These are phyloP conservation scores for Tiaroga cobitis DNA, from an alignment of 2,797 vertebrate species.

Conservation along the genomic window DNA sequence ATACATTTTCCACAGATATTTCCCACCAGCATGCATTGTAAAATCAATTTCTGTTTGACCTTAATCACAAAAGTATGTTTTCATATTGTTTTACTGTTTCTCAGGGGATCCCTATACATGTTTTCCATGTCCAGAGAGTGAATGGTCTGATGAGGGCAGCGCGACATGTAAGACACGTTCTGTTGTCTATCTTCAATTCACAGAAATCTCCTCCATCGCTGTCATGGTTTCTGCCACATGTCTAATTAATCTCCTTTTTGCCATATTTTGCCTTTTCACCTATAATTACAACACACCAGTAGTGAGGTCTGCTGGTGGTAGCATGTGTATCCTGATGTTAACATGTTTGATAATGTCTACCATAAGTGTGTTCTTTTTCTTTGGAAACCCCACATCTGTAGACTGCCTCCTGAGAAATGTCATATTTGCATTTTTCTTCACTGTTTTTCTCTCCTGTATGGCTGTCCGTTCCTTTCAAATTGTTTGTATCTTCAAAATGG, in stretches of 20 bases:
- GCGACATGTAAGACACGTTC: constrained; percentile 73
- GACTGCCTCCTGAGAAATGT: constrained; percentile 73
- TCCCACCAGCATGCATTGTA: not conserved
- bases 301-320: constrained; percentile 84
- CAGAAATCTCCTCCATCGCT: constrained; percentile 65
- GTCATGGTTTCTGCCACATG: constrained; percentile 64
- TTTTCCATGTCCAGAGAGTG: constrained; percentile 67
- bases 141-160: constrained; percentile 80
- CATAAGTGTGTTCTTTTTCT: constrained; percentile 78
- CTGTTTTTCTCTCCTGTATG: constrained; percentile 81
- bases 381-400: constrained; percentile 72
- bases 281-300: constrained; percentile 79
- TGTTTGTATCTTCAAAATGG: constrained; percentile 86
- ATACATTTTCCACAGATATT: not conserved
- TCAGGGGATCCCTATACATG: constrained; percentile 68
- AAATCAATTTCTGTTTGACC: not conserved
- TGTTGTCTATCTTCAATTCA: constrained; percentile 74
- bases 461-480: constrained; percentile 85
- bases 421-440: constrained; percentile 75
- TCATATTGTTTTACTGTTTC: not conserved
- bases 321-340: constrained; percentile 85
- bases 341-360: constrained; percentile 71
- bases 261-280: constrained; percentile 74
- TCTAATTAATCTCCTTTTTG: constrained; percentile 68
- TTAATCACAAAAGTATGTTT: not conserved